phyloP scores from a whole-genome alignment of 1,140 invertebrate species.

The Paramacrobiotus metropolitanus region DNA sequence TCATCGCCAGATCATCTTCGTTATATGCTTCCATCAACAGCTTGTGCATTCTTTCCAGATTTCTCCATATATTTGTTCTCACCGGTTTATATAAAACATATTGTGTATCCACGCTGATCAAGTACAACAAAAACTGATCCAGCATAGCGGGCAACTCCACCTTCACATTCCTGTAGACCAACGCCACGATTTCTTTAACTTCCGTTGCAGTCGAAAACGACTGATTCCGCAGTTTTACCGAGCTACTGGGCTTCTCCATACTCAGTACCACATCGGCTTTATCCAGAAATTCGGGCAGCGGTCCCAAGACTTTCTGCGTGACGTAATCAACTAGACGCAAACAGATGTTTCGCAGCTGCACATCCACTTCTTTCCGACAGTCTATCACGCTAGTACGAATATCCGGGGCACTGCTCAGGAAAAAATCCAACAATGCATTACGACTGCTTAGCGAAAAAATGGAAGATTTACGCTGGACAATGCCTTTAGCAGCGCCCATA shows the following conservation, averaged over 20 bases:
- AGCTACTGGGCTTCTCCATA: background rate
- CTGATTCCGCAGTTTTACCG: background rate
- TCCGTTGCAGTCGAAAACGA: background rate
- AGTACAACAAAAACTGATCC: background rate
- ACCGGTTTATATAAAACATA: background rate
- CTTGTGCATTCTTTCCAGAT: background rate
- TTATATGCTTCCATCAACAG: background rate
- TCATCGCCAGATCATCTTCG: background rate
- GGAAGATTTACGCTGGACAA: background rate
- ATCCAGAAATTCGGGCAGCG: background rate
- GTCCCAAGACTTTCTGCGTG: background rate
- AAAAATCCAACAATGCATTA: background rate
- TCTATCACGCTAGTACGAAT: background rate
- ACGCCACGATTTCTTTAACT: background rate
- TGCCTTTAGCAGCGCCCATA: slow-evolving; percentile 9
- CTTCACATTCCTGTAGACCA: background rate
- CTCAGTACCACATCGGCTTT: background rate
- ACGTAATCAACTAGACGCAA: background rate
- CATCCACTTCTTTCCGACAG: slow-evolving; percentile 1
- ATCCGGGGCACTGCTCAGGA: background rate
- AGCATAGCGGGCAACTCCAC: background rate
- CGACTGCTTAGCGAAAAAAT: background rate
- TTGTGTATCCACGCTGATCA: background rate
- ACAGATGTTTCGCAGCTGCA: background rate
- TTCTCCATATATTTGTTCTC: background rate